Evolutionary conservation across 2,888 invertebrate genomes (phyloP).

Genomic region (Tiliacea aurago): DNA sequence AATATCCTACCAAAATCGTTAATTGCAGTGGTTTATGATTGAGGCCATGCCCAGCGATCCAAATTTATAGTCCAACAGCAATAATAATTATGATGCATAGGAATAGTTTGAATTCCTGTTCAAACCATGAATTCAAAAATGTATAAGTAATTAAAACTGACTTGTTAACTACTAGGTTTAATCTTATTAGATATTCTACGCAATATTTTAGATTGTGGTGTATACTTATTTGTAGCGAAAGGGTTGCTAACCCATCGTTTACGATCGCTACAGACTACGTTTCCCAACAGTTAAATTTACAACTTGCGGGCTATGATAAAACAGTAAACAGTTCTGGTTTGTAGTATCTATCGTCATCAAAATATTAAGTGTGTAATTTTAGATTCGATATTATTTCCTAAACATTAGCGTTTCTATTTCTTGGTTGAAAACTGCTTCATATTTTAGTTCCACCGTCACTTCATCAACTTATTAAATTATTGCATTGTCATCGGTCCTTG

Average conservation of each 20-base stretch:
- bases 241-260: constrained; percentile 48
- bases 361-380: constrained; percentile 34
- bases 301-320: constrained; percentile 51
- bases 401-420: constrained; percentile 9
- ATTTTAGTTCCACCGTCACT: background rate
- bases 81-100: background rate
- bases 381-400: constrained; percentile 5
- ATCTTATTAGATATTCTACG: background rate
- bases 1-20: constrained; percentile 23
- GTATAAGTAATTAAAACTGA: background rate
- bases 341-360: constrained; percentile 45
- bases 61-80: constrained; percentile 2
- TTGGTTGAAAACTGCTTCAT: background rate
- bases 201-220: constrained; percentile 40
- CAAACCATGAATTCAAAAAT: background rate
- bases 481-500: too few relatives aligned
- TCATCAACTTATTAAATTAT: too few relatives aligned
- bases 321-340: constrained; percentile 48
- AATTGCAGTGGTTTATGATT: constrained; percentile 34
- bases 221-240: constrained; percentile 43
- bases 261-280: constrained; percentile 42
- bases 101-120: background rate
- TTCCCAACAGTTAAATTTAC: constrained; percentile 54
- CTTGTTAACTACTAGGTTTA: background rate
- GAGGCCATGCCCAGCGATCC: constrained; percentile 7